Base-by-base conservation (phyloP, 2,797 vertebrate genomes). In the Anguilla obscura region DNA sequence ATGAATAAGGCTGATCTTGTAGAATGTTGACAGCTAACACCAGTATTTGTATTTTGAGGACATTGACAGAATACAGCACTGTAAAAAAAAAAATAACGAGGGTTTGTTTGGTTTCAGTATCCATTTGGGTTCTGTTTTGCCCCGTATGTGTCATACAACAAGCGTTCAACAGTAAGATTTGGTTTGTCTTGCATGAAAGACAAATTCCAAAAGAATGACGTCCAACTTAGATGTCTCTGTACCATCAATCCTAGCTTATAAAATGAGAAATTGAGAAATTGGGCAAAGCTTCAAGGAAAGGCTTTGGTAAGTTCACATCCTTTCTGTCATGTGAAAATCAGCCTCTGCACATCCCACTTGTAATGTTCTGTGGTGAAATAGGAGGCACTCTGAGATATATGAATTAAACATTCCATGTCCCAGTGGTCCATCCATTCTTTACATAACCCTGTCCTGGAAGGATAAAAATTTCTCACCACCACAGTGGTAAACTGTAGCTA, bases 331-430 rank as follows among this genome's bases (percentile, higher is more conserved):
- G 24, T 33, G 36, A 27, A 71, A 85, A 27, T 52, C 27, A 85
- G 18, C 9, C 27, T 74, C 54, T 30, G 45, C 40, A 69, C 27
- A 54, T 52, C 27, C 87, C 18, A 18, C 40, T 36, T 63, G 56
- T 71, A 30, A 86, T 60, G 85, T 45, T 24, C 12, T n/a, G 18
- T 36, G 9, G 45, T 27, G 45, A 86, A 56, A 85, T 16, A 69
- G 27, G 36, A 40, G 48, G 63, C 36, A 40, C 12, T 66, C 48
- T 30, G 60, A 48, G 80, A 66, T 27, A 54, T 48, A 69, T 87
- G 58, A 84, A 87, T 84, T 84, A 83, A 87, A 87, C 58, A 84
- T 87, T 16, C 14, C 27, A 1, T 50, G 1, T 27, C 86, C 60
- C 12, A 27, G 1, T 69, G 58, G 10, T 33, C 45, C 48, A 48